A percentile compares a stretch with the other conserved stretches of the same genome.
Evolutionary conservation across 1,140 invertebrate species (phyloP).

Genomic region (Bilobella aurantiaca): DNA sequence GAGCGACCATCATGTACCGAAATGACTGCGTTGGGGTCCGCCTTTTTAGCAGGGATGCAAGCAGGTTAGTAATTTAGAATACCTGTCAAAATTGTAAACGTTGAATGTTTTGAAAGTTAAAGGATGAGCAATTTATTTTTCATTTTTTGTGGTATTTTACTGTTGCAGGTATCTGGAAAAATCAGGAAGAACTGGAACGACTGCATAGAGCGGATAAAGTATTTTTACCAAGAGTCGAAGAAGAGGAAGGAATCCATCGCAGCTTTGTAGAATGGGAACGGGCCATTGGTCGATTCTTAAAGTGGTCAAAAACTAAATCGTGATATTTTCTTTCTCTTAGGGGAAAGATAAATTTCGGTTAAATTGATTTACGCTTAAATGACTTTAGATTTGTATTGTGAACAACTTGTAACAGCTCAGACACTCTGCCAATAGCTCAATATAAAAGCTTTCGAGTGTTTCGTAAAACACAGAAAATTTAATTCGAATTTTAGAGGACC

Average conservation of each 20-base stretch:
- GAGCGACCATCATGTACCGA: constrained; percentile 57
- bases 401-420: too few relatives aligned
- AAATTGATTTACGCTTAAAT: too few relatives aligned
- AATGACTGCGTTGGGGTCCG: constrained; percentile 66
- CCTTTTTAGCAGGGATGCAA: constrained; percentile 64
- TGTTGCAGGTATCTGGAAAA: constrained; percentile 60
- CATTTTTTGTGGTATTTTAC: constrained; percentile 4
- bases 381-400: too few relatives aligned
- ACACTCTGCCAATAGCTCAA: too few relatives aligned
- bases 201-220: constrained; percentile 50
- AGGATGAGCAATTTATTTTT: too few relatives aligned
- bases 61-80: constrained; percentile 6
- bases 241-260: constrained; percentile 23
- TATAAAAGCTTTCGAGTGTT: too few relatives aligned
- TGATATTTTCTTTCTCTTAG: too few relatives aligned
- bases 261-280: constrained; percentile 50
- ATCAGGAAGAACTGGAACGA: constrained; percentile 52
- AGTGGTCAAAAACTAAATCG: constrained; percentile 43
- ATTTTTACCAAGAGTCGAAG: constrained; percentile 44
- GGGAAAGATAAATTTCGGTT: too few relatives aligned
- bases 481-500: too few relatives aligned
- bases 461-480: too few relatives aligned
- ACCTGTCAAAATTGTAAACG: neutral
- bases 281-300: constrained; percentile 54
- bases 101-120: too few relatives aligned